Base-by-base conservation (phyloP, 2,797 vertebrate genomes). In the Petrocephalus sullivani region DNA sequence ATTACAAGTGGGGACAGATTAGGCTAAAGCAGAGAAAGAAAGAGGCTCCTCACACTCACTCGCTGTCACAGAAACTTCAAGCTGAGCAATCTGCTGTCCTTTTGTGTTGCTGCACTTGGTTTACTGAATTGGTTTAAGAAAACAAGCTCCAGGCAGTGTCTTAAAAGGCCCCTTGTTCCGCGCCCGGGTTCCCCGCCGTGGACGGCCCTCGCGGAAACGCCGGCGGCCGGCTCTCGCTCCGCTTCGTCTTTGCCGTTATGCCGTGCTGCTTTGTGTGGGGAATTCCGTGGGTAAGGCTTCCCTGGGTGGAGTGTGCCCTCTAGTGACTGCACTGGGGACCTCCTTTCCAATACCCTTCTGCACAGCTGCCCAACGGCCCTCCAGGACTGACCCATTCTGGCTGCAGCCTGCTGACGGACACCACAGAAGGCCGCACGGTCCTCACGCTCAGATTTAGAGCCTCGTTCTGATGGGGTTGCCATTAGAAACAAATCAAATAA, bases 21-120 rank as follows among this genome's bases (percentile, higher is more conserved):
- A 90, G 82, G 87, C 89, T 90, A 89, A 87, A 91, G 92, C 91
- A 90, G 90, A 92, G 91, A 86, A 89, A 91, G 90, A 92, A 88
- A 90, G 89, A 92, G 87, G 91, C 90, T 89, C 86, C 92, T 82
- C 85, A 91, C 92, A 94, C 94, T 94, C 93, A 93, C 93, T 94
- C 89, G 91, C 91, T 92, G 92, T 94, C 93, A 92, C 92, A 91
- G 90, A 91, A 90, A 90, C 89, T 91, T 91, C 90, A 92, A 90
- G 92, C 92, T 88, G 92, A 90, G 92, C 90, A 88, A 89, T 93
- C 91, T 90, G 92, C 91, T 88, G 90, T 92, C 90, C 92, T 91
- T 78, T 90, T 90, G 83, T 91, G 89, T 89, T 89, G 90, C 57
- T 90, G 89, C 91, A 86, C 89, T 92, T 91, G 93, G 94, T 93